These are phyloP conservation scores for Synergus umbraculus DNA, from an alignment of 2,888 invertebrate species.

Conservation along the genomic window DNA sequence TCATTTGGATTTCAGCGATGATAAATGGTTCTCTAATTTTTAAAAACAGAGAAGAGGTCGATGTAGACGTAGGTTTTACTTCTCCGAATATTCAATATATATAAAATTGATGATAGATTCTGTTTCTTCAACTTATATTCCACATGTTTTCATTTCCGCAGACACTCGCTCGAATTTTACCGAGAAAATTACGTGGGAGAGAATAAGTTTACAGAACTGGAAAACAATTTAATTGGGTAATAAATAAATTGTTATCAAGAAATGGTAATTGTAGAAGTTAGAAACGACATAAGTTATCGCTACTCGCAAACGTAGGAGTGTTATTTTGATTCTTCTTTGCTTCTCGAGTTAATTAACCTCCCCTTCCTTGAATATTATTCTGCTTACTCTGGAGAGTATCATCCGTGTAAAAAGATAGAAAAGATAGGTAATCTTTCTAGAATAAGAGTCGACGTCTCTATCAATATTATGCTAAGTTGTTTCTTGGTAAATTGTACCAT, in stretches of 20 bases:
- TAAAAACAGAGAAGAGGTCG: conserved; percentile 1
- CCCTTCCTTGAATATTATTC: conserved; percentile 35
- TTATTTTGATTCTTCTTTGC: conserved; percentile 24
- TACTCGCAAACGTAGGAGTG: background rate
- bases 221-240: conserved; percentile 18
- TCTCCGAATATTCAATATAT: background rate
- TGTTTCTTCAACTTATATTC: background rate
- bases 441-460: conserved; percentile 22
- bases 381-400: conserved; percentile 13
- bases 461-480: conserved; percentile 69
- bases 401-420: conserved; percentile 33
- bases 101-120: background rate
- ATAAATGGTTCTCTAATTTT: conserved; percentile 35
- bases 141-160: too few species aligned
- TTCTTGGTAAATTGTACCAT: conserved; percentile 62
- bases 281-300: conserved; percentile 13
- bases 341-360: conserved; percentile 37
- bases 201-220: background rate
- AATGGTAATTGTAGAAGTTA: conserved; percentile 12
- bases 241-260: conserved; percentile 28
- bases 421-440: conserved; percentile 30
- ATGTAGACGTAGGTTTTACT: background rate
- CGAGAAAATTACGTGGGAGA: too few species aligned
- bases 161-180: too few species aligned
- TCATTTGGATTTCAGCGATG: conserved; percentile 26